Evolutionary conservation across 2,888 invertebrate genomes (phyloP), one percentile per base, ranked within the genome.

Genomic region (Marasmarcha lunaedactyla): DNA sequence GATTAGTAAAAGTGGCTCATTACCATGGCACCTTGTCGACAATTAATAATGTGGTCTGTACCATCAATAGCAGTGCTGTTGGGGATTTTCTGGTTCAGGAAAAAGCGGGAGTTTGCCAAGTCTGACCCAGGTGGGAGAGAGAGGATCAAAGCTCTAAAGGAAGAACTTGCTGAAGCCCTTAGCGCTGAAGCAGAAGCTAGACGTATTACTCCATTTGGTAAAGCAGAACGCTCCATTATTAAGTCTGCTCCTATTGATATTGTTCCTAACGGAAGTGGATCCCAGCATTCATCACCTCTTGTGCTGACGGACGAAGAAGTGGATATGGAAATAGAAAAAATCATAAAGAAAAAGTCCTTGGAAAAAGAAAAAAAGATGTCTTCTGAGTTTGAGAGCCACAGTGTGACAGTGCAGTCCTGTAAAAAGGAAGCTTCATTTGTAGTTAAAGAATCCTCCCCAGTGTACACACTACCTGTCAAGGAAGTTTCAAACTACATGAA

Each of bases 81-180:
- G 72, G 91, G 91, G 57, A 88, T 92, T 70, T 88, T 89, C 68
- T 93, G 92, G 93, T 91, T 90, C 88, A 90, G 88, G 83, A 90
- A 90, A 84, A 91, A 89, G 85, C 88, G 90, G 81, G 87, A 88
- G 71, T 87, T 86, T 64, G 86, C 87, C 68, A 87, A 85, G 86
- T 88, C 87, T 89, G 90, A 91, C 88, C 89, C 89, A 51, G 90
- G 90, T 60, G 89, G 89, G 84, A 83, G 83, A 70, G 79, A 77
- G 63, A 74, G 60, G 52, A 66, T 77, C 59, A 84, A 79, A 71
- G 76, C 62, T 55, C 63, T 81, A 43, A 67, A 76, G 63, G 73
- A 81, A 50, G 84, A 84, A 54, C 63, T 84, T 45, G 83, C 84
- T 51, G 84, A 85, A 52, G 81, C 62, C 35, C 55, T 83, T 33